Percentiles rank a stretch among this genome's conserved stretches.
These are phyloP conservation scores for Labeo rohita DNA, from an alignment of 2,113 vertebrate genomes.

Conservation along the genomic window DNA sequence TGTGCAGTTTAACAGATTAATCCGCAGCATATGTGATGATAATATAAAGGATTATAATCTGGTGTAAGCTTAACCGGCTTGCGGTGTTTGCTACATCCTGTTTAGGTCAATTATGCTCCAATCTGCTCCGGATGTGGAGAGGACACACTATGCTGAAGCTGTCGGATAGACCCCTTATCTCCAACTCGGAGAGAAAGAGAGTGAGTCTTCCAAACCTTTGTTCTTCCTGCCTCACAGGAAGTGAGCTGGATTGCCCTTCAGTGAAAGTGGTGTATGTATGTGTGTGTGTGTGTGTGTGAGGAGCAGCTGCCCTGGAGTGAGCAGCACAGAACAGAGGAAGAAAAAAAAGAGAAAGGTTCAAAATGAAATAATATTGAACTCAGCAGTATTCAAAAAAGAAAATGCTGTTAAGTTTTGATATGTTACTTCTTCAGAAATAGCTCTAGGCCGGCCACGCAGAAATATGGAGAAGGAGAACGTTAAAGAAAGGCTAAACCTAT, in stretches of 20 bases:
- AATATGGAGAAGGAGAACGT: conserved; percentile 70
- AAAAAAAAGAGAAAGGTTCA: conserved; percentile 67
- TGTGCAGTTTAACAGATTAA: conserved; percentile 8
- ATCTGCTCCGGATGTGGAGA: conserved; percentile 71
- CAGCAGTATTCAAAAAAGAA: conserved; percentile 80
- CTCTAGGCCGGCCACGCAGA: conserved; percentile 63
- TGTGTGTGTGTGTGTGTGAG: neutral
- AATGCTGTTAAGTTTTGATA: conserved; percentile 75
- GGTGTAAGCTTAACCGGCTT: neutral
- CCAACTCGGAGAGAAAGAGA: neutral
- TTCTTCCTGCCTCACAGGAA: conserved; percentile 8
- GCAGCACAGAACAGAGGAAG: conserved; percentile 49
- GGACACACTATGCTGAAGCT: conserved; percentile 65
- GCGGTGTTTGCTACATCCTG: conserved; percentile 59
- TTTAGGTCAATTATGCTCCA: conserved; percentile 62
- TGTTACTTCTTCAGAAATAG: conserved; percentile 70
- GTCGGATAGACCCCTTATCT: neutral
- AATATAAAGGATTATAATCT: conserved; percentile 13
- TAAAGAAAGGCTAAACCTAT: conserved; percentile 49
- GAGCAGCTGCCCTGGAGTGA: conserved; percentile 68
- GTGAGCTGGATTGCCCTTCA: conserved; percentile 10
- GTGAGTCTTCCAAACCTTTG: neutral
- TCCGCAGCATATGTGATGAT: neutral
- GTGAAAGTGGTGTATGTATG: neutral
- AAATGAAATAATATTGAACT: conserved; percentile 82